Evolutionary conservation across 2,113 vertebrate genomes (phyloP), one percentile per base, ranked within the genome.

Genomic region (Chamaetylas fuelleborni): DNA sequence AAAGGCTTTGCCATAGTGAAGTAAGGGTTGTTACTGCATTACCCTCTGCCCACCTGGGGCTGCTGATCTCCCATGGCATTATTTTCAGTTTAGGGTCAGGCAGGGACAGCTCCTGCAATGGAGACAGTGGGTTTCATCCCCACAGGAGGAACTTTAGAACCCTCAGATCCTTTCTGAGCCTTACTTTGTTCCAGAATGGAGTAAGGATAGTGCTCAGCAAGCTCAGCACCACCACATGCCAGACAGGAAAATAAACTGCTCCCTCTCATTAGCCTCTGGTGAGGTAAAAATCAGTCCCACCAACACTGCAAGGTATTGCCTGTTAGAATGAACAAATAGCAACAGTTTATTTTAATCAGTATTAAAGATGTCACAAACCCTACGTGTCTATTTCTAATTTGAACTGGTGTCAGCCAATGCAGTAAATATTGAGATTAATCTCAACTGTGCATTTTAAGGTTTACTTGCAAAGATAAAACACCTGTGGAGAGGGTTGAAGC

Each of bases 381-480:
- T 90, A 79, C 10, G 25, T 23, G 12, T 66, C 62, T 70, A 51
- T 83, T 88, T 92, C 81, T 95, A 84, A 93, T 90, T 86, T 81
- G 73, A 96, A 96, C 28, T 81, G 22, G 4, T 96, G 73, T 94
- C 88, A 95, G 66, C 47, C 64, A 73, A 20, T 56, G 62, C 40
- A 33, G 47, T 91, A 87, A 92, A 96, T 93, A 70, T 15, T 94
- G 61, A 91, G 86, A 93, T 81, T 87, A 95, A 96, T 77, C 86
- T 69, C 26, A 90, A n/a, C 71, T 86, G 82, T 53, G 83, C 57
- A 86, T 94, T 69, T 96, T 96, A 94, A 95, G 70, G 58, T 87
- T 93, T 94, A 95, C 60, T 96, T 97, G 88, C 72, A 94, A 90
- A 93, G 56, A 56, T 20, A 36, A 61, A 91, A 91, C 50, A 71